Percentiles rank a stretch among this genome's conserved stretches.
phyloP scores from a whole-genome alignment of 2,797 vertebrate species.

The Zalophus californianus region DNA sequence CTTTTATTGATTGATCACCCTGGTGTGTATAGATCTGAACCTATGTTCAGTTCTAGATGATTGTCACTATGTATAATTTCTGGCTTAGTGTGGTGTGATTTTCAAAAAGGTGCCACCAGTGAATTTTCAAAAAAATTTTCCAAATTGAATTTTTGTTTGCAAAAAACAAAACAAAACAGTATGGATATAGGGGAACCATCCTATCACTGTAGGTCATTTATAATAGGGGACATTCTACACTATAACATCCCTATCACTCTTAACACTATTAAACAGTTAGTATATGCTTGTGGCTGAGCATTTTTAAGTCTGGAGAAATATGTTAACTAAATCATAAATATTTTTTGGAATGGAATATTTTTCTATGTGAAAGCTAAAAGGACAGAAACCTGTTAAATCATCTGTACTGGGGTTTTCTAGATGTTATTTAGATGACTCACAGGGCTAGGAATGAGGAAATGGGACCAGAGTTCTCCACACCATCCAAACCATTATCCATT shows the following conservation, averaged over 20 bases:
- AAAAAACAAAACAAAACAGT: neutral
- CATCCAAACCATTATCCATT: neutral
- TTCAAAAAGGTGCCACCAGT: neutral
- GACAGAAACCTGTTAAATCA: constrained; percentile 13
- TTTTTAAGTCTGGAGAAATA: constrained; percentile 35
- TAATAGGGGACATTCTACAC: neutral
- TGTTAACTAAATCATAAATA: constrained; percentile 25
- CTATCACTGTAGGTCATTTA: neutral
- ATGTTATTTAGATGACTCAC: constrained; percentile 16
- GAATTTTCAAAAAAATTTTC: constrained; percentile 23
- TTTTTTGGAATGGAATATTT: neutral
- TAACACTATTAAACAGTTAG: neutral
- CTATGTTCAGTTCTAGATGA: neutral
- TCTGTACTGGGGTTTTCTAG: neutral
- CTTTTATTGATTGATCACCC: neutral
- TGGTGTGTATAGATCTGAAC: neutral
- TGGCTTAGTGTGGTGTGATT: neutral
- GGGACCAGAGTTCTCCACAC: neutral
- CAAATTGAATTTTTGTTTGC: neutral
- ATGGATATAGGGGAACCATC: neutral
- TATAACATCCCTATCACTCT: neutral
- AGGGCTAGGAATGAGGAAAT: neutral
- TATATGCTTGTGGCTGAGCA: neutral
- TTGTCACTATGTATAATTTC: neutral
- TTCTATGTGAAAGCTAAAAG: neutral